Evolutionary conservation across 2,888 invertebrate species (phyloP), one percentile per base, ranked within the genome.

Genomic region (Coenonympha glycerion): DNA sequence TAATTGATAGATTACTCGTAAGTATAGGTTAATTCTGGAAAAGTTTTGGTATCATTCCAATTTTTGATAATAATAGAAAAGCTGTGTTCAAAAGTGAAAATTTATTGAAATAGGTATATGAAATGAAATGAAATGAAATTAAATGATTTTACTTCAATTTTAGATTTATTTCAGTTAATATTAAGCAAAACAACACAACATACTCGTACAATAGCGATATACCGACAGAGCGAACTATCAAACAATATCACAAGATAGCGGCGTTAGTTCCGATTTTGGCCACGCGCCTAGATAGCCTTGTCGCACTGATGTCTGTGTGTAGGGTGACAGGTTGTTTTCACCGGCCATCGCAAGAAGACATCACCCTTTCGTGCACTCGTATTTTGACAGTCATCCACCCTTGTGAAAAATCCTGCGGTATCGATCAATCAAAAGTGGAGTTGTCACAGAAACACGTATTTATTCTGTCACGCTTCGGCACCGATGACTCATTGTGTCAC

Each of bases 371-470:
- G 34, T 42, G 39, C 26, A 40, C 34, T 34, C 3, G 15, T 46
- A 47, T 47, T 53, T 24, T 50, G 45, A 52, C 56, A 44, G 28
- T 34, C 45, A 53, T 28, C 55, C 46, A 47, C 52, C 54, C 55
- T 55, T 46, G 58, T 60, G 64, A 61, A 63, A 62, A 64, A 67
- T 69, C 71, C 70, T 65, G 64, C 69, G 68, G 66, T 71, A 73
- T 76, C 77, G 71, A 77, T 81, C 76, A 76, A 72, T 71, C 73
- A 69, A 65, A 67, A 62, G 68, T 65, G 61, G 68, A 59, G 68
- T 68, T 73, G 76, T 73, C 73, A 73, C 69, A 69, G 65, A 59
- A 67, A 66, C 70, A 73, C 69, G 71, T 69, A 70, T 73, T 68
- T 65, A 65, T 64, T 53, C 53, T 63, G 73, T 71, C 72, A 77